Conservation (phyloP, 2,888 invertebrate genomes). For the Hemicrepidius hirtus region DNA sequence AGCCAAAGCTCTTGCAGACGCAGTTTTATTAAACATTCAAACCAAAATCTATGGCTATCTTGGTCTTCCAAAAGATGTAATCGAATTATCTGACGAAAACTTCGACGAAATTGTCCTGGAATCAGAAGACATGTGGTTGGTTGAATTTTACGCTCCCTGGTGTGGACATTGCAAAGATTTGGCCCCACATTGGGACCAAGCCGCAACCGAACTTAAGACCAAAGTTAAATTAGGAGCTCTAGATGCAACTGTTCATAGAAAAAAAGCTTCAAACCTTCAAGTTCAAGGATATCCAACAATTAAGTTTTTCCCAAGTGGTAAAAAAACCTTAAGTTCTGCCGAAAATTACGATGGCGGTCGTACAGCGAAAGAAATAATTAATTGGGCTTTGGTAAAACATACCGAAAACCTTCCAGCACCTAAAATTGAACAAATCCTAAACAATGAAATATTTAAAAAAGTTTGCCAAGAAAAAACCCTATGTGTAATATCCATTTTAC, state of each 20-base stretch:
- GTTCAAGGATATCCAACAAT: conserved; percentile 98
- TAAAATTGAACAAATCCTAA: conserved; percentile 82
- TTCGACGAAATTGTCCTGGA: conserved; percentile 93
- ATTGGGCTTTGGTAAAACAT: conserved; percentile 90
- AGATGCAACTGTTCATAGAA: conserved; percentile 94
- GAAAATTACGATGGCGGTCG: conserved; percentile 96
- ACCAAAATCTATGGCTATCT: conserved; percentile 83
- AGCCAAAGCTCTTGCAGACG: conserved; percentile 90
- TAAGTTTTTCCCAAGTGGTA: conserved; percentile 89
- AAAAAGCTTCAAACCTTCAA: conserved; percentile 87
- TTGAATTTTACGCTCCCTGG: conserved; percentile 98
- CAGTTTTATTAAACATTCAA: conserved; percentile 84
- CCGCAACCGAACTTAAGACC: conserved; percentile 95
- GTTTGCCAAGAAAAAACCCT: conserved; percentile 90
- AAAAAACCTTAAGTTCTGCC: conserved; percentile 80
- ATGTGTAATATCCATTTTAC: conserved; percentile 94
- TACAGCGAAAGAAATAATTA: conserved; percentile 90
- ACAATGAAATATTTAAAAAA: conserved; percentile 77
- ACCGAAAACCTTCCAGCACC: conserved; percentile 93
- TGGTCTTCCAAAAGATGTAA: conserved; percentile 82
- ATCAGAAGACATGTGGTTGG: conserved; percentile 97
- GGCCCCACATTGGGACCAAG: conserved; percentile 97
- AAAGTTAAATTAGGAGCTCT: conserved; percentile 97
- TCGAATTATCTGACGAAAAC: conserved; percentile 96
- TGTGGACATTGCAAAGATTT: conserved; percentile 98